These are phyloP conservation scores for Brachyptera putata DNA, from an alignment of 2,888 invertebrate species.

Conservation along the genomic window DNA sequence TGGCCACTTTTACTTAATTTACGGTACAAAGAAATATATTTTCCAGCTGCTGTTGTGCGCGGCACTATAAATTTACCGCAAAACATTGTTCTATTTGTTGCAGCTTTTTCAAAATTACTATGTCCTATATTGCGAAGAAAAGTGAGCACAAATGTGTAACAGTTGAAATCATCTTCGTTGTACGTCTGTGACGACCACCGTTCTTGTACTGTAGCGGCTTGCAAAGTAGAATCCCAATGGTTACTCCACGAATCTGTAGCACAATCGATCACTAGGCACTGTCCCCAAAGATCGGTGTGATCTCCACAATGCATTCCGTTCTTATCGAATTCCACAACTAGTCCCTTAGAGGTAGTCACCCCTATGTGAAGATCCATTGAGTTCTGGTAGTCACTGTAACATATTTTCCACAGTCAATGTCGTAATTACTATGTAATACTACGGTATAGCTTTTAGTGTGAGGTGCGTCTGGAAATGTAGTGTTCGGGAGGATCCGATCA, in stretches of 20 bases:
- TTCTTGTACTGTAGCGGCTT: slow-evolving; percentile 52
- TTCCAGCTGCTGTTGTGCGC: slow-evolving; percentile 74
- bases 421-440: too few relatives aligned
- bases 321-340: slow-evolving; percentile 79
- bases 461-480: too few relatives aligned
- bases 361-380: slow-evolving; percentile 87
- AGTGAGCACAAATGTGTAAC: slow-evolving; percentile 79
- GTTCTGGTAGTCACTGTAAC: slow-evolving; percentile 74
- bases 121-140: slow-evolving; percentile 71
- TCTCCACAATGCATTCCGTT: slow-evolving; percentile 58
- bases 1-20: slow-evolving; percentile 56
- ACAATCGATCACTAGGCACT: slow-evolving; percentile 46
- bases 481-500: too few relatives aligned
- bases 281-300: slow-evolving; percentile 46
- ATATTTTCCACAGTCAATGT: too few relatives aligned
- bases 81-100: slow-evolving; percentile 62
- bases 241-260: slow-evolving; percentile 62
- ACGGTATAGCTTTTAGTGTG: too few relatives aligned
- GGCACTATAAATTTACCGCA: slow-evolving; percentile 80
- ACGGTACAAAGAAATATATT: slow-evolving; percentile 78
- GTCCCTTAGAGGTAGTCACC: slow-evolving; percentile 74
- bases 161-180: slow-evolving; percentile 72
- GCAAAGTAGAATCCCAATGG: slow-evolving; percentile 66
- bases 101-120: slow-evolving; percentile 64
- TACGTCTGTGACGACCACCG: slow-evolving; percentile 51